Conservation (phyloP, 23 tunicate genomes). For the Aplidium turbinatum region DNA sequence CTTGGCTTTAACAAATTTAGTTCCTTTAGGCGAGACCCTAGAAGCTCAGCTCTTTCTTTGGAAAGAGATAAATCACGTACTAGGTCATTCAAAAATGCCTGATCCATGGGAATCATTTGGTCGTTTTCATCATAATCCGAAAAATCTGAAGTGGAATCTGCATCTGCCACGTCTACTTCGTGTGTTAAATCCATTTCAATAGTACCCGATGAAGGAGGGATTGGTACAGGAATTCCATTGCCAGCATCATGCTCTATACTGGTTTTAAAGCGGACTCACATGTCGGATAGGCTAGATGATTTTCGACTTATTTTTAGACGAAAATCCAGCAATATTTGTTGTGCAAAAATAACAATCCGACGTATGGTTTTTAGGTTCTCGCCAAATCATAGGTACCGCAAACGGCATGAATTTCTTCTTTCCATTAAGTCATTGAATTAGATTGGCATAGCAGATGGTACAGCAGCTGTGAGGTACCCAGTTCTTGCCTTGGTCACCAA, state of each 20-base stretch:
- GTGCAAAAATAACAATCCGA: slow-evolving; percentile 22
- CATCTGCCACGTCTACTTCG: background rate
- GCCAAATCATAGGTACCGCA: slow-evolving; percentile 17
- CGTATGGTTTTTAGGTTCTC: background rate
- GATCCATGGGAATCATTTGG: slow-evolving; percentile 2
- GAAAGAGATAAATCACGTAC: background rate
- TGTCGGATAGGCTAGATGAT: background rate
- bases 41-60: slow-evolving; percentile 11
- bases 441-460: background rate
- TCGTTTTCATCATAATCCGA: background rate
- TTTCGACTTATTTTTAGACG: background rate
- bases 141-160: slow-evolving; percentile 3
- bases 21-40: slow-evolving; percentile 2
- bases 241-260: slow-evolving; percentile 3
- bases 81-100: slow-evolving; percentile 2
- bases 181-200: background rate
- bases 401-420: slow-evolving; percentile 5
- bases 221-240: background rate
- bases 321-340: slow-evolving; percentile 10
- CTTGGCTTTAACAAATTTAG: slow-evolving; percentile 1
- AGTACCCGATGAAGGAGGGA: background rate
- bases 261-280: slow-evolving; percentile 11
- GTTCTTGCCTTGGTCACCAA: slow-evolving; percentile 16
- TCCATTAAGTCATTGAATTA: slow-evolving; percentile 1
- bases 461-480: slow-evolving; percentile 13